Conservation (phyloP, 2,888 invertebrate species). For the Plebejus melissa region DNA sequence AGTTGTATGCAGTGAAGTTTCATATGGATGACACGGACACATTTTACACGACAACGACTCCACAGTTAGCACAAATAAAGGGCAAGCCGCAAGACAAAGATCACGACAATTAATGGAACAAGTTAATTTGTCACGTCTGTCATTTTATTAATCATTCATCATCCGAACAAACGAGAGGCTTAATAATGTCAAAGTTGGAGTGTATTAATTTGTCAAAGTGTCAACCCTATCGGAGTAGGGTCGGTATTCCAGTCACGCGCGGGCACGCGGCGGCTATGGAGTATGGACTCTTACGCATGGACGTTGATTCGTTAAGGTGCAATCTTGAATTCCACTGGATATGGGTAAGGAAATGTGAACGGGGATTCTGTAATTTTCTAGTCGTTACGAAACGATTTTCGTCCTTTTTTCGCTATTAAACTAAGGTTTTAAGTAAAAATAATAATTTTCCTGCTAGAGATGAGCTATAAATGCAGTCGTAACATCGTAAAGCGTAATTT, state of each 20-base stretch:
- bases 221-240: slow-evolving; percentile 34
- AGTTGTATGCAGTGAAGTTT: too few species aligned
- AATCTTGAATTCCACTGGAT: slow-evolving; percentile 21
- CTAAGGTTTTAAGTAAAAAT: not conserved
- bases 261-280: slow-evolving; percentile 34
- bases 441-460: not conserved
- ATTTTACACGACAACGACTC: not conserved
- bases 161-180: not conserved
- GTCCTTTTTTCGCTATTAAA: not conserved
- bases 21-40: not conserved
- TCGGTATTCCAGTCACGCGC: slow-evolving; percentile 37
- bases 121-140: slow-evolving; percentile 16
- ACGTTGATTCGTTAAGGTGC: slow-evolving; percentile 27
- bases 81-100: not conserved
- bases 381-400: not conserved
- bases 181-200: slow-evolving; percentile 20
- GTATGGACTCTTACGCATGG: slow-evolving; percentile 31
- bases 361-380: not conserved
- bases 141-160: not conserved
- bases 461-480: not conserved
- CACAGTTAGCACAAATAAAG: not conserved
- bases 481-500: slow-evolving; percentile 1
- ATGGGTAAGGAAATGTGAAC: slow-evolving; percentile 1
- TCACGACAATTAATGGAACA: slow-evolving; percentile 7
- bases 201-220: slow-evolving; percentile 21